Evolutionary conservation across 2,888 invertebrate species (phyloP).

Genomic region (Apotomis capreana): DNA sequence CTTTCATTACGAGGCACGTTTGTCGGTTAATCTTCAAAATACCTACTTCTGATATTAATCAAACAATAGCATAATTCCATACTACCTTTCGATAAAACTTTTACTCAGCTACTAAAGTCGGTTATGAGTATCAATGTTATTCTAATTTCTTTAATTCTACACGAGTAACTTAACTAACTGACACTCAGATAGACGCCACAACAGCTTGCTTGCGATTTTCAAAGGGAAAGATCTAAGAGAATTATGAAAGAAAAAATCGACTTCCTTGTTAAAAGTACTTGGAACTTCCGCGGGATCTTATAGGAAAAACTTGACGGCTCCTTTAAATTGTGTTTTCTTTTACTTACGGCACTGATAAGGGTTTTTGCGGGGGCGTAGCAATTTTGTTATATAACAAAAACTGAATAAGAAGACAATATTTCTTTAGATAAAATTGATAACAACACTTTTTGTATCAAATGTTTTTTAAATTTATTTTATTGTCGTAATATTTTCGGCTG

Average conservation of each 20-base stretch:
- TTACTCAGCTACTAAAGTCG: too few relatives aligned
- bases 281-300: slow-evolving; percentile 20
- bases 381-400: slow-evolving; percentile 24
- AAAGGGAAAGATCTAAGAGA: slow-evolving; percentile 35
- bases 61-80: too few relatives aligned
- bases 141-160: neutral
- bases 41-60: too few relatives aligned
- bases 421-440: neutral
- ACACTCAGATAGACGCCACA: neutral
- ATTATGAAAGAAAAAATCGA: slow-evolving; percentile 38
- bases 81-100: too few relatives aligned
- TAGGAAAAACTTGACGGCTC: slow-evolving; percentile 30
- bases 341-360: slow-evolving; percentile 29
- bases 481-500: neutral
- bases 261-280: slow-evolving; percentile 39
- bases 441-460: neutral
- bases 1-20: too few relatives aligned
- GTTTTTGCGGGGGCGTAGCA: slow-evolving; percentile 16
- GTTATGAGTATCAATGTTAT: too few relatives aligned
- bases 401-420: slow-evolving; percentile 24
- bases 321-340: slow-evolving; percentile 39
- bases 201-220: slow-evolving; percentile 15
- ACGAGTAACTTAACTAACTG: neutral
- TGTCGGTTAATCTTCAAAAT: too few relatives aligned
- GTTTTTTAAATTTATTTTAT: neutral